Evolutionary conservation across 2,888 invertebrate genomes (phyloP), one percentile per base, ranked within the genome.

Genomic region (Leucophora obtusa): DNA sequence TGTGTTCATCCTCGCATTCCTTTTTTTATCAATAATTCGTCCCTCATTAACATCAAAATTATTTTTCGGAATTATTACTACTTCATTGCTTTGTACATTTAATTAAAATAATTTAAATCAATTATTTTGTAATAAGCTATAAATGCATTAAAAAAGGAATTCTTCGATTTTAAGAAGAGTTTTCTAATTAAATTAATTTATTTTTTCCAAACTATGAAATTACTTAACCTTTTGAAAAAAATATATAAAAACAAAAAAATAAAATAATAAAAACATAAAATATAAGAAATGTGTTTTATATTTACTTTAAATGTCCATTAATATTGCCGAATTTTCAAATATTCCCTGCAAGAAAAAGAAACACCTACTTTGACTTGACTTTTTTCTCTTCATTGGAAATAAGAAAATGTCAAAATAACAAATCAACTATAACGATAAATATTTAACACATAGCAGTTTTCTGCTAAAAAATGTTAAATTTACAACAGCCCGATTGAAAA

Each of bases 141-240:
- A 84, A 82, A 75, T 51, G 71, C 75, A 83, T 63, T 74, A 82
- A 58, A 74, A 28, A 28, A 28, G 28, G 85, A 84, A 80, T 84
- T 87, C 89, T 89, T 87, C 88, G 89, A 89, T 89, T 84, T 89
- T 89, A 88, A 86, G 89, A 89, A 89, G 89, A 84, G 84, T 85
- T 86, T 84, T 83, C 85, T 86, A 86, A 88, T 87, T 86, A 86
- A 87, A 71, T 65, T 58, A 68, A 56, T 68, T 75, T 68, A 33
- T 66, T 53, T 47, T 74, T 76, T 80, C 50, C 38, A 66, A 77
- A 62, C 60, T 70, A 70, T 76, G 11, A 69, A 76, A 70, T 68
- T 72, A 80, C 51, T 76, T 73, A 65, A 73, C 65, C 9, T 56
- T 63, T 71, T 68, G 11, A 21, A 70, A 63, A 70, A 71, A 56